Evolutionary conservation across 1,140 invertebrate genomes (phyloP), one percentile per base, ranked within the genome.

Genomic region (Sycobia sp.): DNA sequence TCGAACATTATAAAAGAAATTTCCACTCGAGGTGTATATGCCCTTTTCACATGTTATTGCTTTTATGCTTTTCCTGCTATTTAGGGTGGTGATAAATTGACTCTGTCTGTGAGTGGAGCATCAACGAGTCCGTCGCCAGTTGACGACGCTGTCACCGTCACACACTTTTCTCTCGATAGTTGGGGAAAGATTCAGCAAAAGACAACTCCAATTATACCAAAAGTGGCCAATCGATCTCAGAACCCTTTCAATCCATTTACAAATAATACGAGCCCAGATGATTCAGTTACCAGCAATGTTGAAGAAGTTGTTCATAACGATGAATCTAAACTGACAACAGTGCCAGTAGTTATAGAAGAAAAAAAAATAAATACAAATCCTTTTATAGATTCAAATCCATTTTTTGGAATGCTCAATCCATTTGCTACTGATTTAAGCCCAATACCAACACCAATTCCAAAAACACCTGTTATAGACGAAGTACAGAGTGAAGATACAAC

Each of bases 41-140:
- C 55, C 44, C 55, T 46, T 23, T 46, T 49, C 25, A 55, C 22
- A 58, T 64, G 53, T 64, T 38, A 65, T 76, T 73, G 75, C 71
- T 79, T 77, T 78, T 72, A 76, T 72, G 73, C 60, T 71, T 71
- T 65, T 65, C 69, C 32, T 58, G 51, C 65, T 46, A 70, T 64
- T 57, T 74, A 87, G 89, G 90, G 90, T 68, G 90, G 89, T 68
- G 89, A 91, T 77, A 91, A 91, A 77, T 73, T 91, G 74, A 91
- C 89, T 41, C 78, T 91, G 50, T 84, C 87, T 62, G 85, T 89
- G 66, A 84, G 75, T 60, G 82, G 82, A 57, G 68, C 72, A 9
- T 69, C 71, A 1, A 54, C 71, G 50, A 77, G 64, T 62, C 69
- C 74, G 18, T 69, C 76, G 14, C 68, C 62, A n/a, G 57, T 69